These are phyloP conservation scores for Vombatus ursinus DNA, from an alignment of 2,113 vertebrate species.

Conservation along the genomic window DNA sequence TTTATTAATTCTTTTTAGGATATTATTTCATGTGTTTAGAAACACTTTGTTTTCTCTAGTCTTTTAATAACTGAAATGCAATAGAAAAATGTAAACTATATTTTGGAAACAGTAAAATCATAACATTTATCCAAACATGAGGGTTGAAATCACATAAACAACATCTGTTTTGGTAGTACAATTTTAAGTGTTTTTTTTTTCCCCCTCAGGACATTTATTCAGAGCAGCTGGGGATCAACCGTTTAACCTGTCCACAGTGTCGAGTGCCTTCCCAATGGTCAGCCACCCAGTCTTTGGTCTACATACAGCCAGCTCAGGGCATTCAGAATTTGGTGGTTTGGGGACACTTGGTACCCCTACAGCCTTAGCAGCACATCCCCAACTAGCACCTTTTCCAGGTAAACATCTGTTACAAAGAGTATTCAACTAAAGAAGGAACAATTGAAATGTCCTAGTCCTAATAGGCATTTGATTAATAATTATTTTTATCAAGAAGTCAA, in stretches of 20 bases:
- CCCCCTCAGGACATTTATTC: constrained; percentile 85
- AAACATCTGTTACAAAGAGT: constrained; percentile 72
- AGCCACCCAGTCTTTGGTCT: constrained; percentile 88
- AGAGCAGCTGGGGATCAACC: constrained; percentile 84
- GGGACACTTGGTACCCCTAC: constrained; percentile 90
- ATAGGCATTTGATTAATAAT: constrained; percentile 29
- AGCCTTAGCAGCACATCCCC: constrained; percentile 87
- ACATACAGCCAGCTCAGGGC: constrained; percentile 85
- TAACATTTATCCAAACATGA: constrained; percentile 50
- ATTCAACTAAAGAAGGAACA: constrained; percentile 68
- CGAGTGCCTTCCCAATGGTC: constrained; percentile 90
- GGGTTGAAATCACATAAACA: constrained; percentile 61
- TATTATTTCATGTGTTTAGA: constrained; percentile 55
- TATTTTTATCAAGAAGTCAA: constrained; percentile 51
- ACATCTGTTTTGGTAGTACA: constrained; percentile 64
- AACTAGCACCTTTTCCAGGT: constrained; percentile 90
- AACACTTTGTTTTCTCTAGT: constrained; percentile 15
- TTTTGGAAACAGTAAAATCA: constrained; percentile 22
- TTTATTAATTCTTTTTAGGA: constrained; percentile 32
- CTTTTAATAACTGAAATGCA: constrained; percentile 36
- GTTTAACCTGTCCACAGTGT: constrained; percentile 84
- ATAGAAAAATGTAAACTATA: constrained; percentile 47
- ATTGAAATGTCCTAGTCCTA: constrained; percentile 59
- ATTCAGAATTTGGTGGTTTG: constrained; percentile 90
- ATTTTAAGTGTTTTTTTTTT: constrained; percentile 79